phyloP scores from a whole-genome alignment of 2,888 invertebrate genomes.

The Andrena hattorfiana region DNA sequence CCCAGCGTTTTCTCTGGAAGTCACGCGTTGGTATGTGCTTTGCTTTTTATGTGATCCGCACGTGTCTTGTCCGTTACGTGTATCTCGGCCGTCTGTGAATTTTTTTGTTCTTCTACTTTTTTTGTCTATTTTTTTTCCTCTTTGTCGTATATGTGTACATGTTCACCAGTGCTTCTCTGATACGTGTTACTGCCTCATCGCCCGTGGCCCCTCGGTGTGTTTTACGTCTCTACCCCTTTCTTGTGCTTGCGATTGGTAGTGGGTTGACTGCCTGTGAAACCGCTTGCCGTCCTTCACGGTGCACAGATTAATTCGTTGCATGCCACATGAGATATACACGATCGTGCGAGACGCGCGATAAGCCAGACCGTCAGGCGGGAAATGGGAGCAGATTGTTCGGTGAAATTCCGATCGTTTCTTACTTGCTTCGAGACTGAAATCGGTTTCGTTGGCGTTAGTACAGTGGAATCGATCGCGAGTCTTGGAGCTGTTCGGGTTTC shows the following conservation, averaged over 20 bases:
- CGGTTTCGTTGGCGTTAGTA: background rate
- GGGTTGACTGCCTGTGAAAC: conserved; percentile 61
- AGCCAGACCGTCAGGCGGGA: conserved; percentile 31
- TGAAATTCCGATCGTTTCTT: background rate
- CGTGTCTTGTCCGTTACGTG: conserved; percentile 58
- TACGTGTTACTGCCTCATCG: conserved; percentile 13
- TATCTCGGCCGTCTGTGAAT: conserved; percentile 53
- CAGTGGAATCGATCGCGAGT: background rate
- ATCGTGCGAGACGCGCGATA: conserved; percentile 58
- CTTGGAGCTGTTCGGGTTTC: background rate
- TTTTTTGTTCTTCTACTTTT: conserved; percentile 31
- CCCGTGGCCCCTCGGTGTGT: conserved; percentile 35
- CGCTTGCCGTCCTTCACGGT: conserved; percentile 69
- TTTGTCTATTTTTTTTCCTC: conserved; percentile 14
- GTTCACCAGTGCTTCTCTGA: conserved; percentile 49
- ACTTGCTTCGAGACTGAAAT: background rate
- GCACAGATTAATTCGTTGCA: conserved; percentile 64
- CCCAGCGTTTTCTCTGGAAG: conserved; percentile 25
- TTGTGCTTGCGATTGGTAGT: conserved; percentile 72
- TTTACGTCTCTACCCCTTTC: conserved; percentile 34
- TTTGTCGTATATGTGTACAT: conserved; percentile 26
- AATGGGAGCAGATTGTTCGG: conserved; percentile 9
- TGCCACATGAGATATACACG: conserved; percentile 61
- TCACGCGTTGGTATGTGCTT: conserved; percentile 52
- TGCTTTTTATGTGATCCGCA: conserved; percentile 69